Evolutionary conservation across 1,140 invertebrate species (phyloP).

Genomic region (Zaprionus kolodkinae): DNA sequence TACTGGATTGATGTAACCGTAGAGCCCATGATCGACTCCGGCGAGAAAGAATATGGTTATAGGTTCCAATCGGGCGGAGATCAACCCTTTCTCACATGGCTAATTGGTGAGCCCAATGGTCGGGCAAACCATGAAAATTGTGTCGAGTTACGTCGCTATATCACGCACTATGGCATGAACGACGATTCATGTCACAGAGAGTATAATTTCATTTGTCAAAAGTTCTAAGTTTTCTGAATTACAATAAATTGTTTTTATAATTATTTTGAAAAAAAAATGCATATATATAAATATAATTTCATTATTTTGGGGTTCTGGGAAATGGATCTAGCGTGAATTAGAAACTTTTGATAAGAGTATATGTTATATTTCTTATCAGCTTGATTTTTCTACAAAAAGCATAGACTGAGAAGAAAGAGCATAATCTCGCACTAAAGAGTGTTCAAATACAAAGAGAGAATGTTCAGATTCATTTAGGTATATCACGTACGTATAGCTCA

Average conservation of each 20-base stretch:
- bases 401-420: not conserved
- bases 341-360: too few relatives aligned
- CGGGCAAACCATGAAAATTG: not conserved
- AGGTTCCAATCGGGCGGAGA: too few relatives aligned
- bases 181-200: not conserved
- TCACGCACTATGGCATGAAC: constrained; percentile 5
- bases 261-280: too few relatives aligned
- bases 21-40: too few relatives aligned
- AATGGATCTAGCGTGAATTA: too few relatives aligned
- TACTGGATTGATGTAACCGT: too few relatives aligned
- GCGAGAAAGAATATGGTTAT: too few relatives aligned
- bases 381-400: not conserved
- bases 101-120: not conserved
- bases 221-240: too few relatives aligned
- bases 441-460: too few relatives aligned
- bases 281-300: too few relatives aligned
- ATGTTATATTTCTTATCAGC: too few relatives aligned
- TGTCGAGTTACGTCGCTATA: not conserved
- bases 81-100: not conserved
- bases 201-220: constrained; percentile 26
- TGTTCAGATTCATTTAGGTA: not conserved
- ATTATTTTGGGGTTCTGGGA: too few relatives aligned
- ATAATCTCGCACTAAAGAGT: not conserved
- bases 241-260: not conserved
- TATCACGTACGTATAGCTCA: not conserved